Conservation (phyloP, 2,888 invertebrate genomes). For the Tupiocoris notatus region DNA sequence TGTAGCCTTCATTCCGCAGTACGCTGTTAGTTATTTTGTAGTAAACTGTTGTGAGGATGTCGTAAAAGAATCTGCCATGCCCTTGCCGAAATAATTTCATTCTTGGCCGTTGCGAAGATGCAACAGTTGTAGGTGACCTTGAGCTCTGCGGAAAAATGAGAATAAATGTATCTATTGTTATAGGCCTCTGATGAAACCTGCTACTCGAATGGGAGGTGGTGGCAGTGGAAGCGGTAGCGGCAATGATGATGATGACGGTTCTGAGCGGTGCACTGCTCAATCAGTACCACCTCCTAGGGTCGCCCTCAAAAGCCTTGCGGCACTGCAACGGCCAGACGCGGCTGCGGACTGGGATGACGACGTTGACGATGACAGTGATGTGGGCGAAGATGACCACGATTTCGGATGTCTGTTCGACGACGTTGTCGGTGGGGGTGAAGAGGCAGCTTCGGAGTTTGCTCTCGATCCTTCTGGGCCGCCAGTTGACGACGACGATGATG, state of each 20-base stretch:
- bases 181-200: slow-evolving; percentile 31
- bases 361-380: neutral
- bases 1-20: too few relatives aligned
- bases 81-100: too few relatives aligned
- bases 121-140: too few relatives aligned
- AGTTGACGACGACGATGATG: neutral
- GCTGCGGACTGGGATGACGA: neutral
- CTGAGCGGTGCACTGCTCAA: neutral
- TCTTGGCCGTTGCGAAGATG: too few relatives aligned
- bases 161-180: slow-evolving; percentile 1
- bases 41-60: too few relatives aligned
- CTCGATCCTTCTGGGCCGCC: too few relatives aligned
- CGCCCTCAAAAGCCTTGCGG: neutral
- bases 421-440: neutral
- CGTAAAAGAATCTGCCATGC: too few relatives aligned
- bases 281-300: neutral
- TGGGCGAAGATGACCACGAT: neutral
- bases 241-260: slow-evolving; percentile 9
- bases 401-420: neutral
- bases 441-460: neutral
- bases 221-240: slow-evolving; percentile 28
- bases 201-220: slow-evolving; percentile 31
- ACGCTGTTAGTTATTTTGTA: too few relatives aligned
- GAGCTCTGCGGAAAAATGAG: too few relatives aligned
- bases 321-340: neutral